phyloP scores from a whole-genome alignment of 2,888 invertebrate genomes.

The Dioctria rufipes region DNA sequence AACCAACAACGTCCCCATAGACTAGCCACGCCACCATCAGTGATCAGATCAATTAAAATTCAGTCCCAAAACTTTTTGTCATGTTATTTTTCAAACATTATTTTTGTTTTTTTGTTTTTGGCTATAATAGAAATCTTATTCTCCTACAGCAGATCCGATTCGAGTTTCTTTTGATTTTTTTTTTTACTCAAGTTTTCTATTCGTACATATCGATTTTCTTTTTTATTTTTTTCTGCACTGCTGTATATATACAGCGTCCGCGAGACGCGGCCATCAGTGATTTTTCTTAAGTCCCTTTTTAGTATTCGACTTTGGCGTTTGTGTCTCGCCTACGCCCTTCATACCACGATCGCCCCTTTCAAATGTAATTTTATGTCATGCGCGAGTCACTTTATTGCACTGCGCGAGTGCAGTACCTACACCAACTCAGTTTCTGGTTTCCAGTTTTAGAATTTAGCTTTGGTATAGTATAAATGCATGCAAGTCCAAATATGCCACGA shows the following conservation, averaged over 20 bases:
- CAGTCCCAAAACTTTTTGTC: constrained; percentile 45
- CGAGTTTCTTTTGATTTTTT: constrained; percentile 32
- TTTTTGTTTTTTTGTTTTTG: constrained; percentile 22
- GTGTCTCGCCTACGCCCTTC: constrained; percentile 48
- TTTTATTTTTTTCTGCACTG: constrained; percentile 40
- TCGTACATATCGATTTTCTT: constrained; percentile 1
- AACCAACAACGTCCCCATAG: too few species aligned
- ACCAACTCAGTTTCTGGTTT: constrained; percentile 55
- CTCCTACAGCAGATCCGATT: background rate
- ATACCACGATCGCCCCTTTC: constrained; percentile 37
- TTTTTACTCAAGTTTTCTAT: background rate
- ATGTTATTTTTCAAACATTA: background rate
- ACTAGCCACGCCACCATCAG: background rate
- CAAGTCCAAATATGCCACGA: constrained; percentile 1
- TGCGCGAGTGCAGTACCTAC: constrained; percentile 46
- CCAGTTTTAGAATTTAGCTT: constrained; percentile 41
- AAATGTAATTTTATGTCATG: constrained; percentile 32
- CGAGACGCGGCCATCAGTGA: constrained; percentile 29
- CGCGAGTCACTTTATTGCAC: constrained; percentile 38
- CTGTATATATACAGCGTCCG: background rate
- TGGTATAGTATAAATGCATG: constrained; percentile 1
- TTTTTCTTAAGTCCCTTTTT: constrained; percentile 23
- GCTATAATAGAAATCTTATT: constrained; percentile 11
- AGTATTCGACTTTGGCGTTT: constrained; percentile 32
- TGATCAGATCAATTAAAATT: constrained; percentile 46